Base-by-base conservation (phyloP, 2,888 invertebrate genomes). In the Aporophyla lueneburgensis region DNA sequence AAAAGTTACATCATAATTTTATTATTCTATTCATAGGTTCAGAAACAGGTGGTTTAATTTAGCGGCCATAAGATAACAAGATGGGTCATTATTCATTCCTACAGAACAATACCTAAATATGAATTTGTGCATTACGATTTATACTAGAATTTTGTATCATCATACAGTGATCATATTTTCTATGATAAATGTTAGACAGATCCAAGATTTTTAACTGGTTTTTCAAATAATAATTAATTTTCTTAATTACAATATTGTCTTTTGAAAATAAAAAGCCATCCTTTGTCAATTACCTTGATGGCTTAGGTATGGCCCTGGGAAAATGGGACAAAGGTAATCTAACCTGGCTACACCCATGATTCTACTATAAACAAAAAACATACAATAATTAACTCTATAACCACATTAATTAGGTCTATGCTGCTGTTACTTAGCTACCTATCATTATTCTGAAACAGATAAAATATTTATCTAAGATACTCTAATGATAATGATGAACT, bases 361-460 rank as follows among this genome's bases (percentile, higher is more conserved):
- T 68, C 33, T 58, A 75, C n/a, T 63, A 40, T 72, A 59, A 51
- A 66, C 33, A 51, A 69, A 53, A 46, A 71, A 68, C 61, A 76
- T 56, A 76, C 67, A 80, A 80, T 68, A 78, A 72, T 54, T 74
- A 78, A 80, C 75, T 78, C 62, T 82, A 84, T 61, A 27, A 1
- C 40, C 65, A 40, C 67, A 74, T 27, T 19, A 33, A 78, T 80
- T 87, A 61, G 76, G 84, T 54, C 24, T 76, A 79, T 21, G 61
- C 65, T 80, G 70, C 72, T 78, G 46, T 69, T 59, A 70, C 67
- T 69, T 56, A 89, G 87, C 89, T 87, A 85, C 87, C 86, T 84
- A 86, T 74, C 84, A 74, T 14, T 59, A 76, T 76, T 74, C 61
- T 54, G 65, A 71, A 74, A 83, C 61, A 74, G 77, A 86, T 89